These are phyloP conservation scores for Megaceryle alcyon DNA, from an alignment of 2,797 vertebrate species.

Conservation along the genomic window DNA sequence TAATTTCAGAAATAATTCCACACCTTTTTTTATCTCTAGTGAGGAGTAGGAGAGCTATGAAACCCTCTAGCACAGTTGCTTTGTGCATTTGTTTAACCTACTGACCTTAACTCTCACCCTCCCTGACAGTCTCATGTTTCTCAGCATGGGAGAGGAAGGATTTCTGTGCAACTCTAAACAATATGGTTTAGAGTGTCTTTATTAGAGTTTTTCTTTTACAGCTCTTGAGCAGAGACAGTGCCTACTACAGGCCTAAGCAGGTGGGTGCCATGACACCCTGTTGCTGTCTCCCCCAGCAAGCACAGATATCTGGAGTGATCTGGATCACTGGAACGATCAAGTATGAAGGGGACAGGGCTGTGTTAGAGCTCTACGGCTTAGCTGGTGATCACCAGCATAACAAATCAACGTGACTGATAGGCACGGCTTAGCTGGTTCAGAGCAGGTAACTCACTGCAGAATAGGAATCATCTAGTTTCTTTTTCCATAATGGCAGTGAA, in stretches of 20 bases:
- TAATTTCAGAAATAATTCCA: slow-evolving; percentile 47
- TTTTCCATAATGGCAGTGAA: neutral
- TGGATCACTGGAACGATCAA: neutral
- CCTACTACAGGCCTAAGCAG: rapidly evolving
- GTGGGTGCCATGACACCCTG: neutral
- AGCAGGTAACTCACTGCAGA: neutral
- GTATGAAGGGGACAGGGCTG: neutral
- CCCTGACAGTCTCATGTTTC: neutral
- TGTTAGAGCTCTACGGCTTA: neutral
- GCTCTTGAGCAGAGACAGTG: neutral
- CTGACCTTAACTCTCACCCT: neutral
- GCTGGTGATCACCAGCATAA: neutral
- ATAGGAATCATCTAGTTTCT: neutral
- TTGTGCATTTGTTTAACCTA: slow-evolving; percentile 18
- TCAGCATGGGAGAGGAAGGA: neutral
- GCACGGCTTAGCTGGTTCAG: neutral
- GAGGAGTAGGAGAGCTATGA: neutral
- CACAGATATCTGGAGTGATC: no score
- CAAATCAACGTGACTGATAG: rapidly evolving
- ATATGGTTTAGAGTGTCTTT: rapidly evolving
- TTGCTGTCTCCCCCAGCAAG: rapidly evolving
- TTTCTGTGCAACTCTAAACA: neutral
- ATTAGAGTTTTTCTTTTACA: neutral
- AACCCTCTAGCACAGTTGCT: neutral
- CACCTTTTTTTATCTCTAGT: neutral